Evolutionary conservation across 2,113 vertebrate genomes (phyloP).

Genomic region (Corynorhinus townsendii): DNA sequence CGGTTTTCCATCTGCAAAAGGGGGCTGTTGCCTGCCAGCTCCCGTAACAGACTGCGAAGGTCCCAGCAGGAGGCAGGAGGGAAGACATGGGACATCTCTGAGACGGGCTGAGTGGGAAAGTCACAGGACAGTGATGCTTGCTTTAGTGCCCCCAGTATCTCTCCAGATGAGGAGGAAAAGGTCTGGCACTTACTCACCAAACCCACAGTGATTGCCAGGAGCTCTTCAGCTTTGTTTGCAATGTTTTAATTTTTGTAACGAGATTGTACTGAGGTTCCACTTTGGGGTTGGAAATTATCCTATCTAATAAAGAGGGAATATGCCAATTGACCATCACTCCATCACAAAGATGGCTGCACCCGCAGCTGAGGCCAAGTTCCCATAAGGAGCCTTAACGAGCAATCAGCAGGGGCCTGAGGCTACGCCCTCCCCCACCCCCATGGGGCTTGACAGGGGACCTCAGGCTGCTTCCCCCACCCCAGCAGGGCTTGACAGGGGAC

Average conservation of each 20-base stretch:
- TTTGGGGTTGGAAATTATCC: neutral
- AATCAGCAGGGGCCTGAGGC: too few relatives aligned
- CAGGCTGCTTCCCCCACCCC: too few relatives aligned
- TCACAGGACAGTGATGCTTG: too few relatives aligned
- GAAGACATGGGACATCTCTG: neutral
- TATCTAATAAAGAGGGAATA: too few relatives aligned
- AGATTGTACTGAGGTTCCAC: neutral
- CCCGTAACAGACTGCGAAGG: neutral
- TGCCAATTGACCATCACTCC: too few relatives aligned
- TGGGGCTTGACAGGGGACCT: too few relatives aligned
- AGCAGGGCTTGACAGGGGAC: too few relatives aligned
- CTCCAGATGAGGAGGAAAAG: neutral
- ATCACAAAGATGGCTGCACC: too few relatives aligned
- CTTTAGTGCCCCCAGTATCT: accelerated
- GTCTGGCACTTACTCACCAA: neutral
- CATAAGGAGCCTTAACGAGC: too few relatives aligned
- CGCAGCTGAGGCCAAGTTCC: too few relatives aligned
- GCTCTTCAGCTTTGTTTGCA: neutral
- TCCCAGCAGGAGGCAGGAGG: neutral
- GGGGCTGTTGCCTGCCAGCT: neutral
- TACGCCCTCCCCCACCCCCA: too few relatives aligned
- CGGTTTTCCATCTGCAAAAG: neutral
- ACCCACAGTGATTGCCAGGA: neutral
- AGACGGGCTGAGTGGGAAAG: neutral
- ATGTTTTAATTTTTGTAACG: neutral